Base-by-base conservation (phyloP, 1,140 invertebrate genomes). In the Pristionchus pacificus region DNA sequence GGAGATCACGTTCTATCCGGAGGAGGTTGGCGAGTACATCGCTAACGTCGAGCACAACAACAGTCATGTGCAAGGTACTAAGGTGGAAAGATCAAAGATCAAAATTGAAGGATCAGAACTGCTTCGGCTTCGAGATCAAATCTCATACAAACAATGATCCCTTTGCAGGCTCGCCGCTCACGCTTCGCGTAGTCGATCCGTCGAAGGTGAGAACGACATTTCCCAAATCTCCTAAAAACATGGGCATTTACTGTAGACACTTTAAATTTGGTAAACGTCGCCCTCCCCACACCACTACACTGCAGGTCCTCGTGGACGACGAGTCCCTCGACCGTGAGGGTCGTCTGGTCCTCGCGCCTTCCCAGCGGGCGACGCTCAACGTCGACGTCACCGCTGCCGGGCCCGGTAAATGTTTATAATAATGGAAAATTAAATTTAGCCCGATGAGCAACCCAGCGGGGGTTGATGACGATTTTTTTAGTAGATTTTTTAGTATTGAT, bases 41-140 rank as follows among this genome's bases (percentile, higher is more conserved):
- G 86, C 92, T 2, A 84, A 87, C 73, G 87, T 92, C 2, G 87
- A 88, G 19, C 92, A 90, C 87, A 91, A 91, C 77, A 90, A 89
- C 29, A 87, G 87, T 71, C 86, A 88, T 49, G 38, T 49, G 19
- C 38, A 49, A 49, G 38, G 38, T 49, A 19, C n/a, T n/a, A n/a
- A n/a, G n/a, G n/a, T n/a, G n/a, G n/a, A n/a, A n/a, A n/a, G n/a
- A n/a, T n/a, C n/a, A n/a, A n/a, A n/a, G n/a, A n/a, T n/a, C n/a
- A n/a, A n/a, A n/a, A n/a, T n/a, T n/a, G n/a, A n/a, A n/a, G n/a
- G n/a, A n/a, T n/a, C n/a, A n/a, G n/a, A n/a, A n/a, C n/a, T n/a
- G n/a, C n/a, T n/a, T n/a, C n/a, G n/a, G n/a, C n/a, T n/a, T n/a
- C n/a, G n/a, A n/a, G n/a, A n/a, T n/a, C n/a, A n/a, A n/a, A n/a